phyloP scores from a whole-genome alignment of 2,113 vertebrate species.

The Gila orcuttii region DNA sequence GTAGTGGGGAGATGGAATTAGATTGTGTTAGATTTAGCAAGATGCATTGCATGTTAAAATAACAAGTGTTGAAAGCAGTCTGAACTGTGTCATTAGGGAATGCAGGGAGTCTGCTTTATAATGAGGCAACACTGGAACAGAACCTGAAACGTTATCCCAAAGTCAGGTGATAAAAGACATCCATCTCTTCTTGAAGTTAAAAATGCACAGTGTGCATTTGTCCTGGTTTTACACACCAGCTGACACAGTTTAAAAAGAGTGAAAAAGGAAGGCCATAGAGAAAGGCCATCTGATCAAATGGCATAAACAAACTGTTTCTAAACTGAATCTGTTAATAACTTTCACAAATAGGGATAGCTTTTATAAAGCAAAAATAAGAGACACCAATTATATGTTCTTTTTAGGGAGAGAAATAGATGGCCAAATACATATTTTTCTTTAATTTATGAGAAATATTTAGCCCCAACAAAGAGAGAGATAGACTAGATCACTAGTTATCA shows the following conservation, averaged over 20 bases:
- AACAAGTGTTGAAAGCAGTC: background rate
- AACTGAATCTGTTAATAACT: background rate
- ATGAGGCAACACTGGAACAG: background rate
- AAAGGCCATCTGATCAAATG: background rate
- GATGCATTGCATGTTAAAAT: background rate
- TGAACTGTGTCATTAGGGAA: background rate
- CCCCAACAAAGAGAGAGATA: background rate
- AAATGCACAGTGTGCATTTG: slow-evolving; percentile 18
- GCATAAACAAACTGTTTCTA: background rate
- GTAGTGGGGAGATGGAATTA: slow-evolving; percentile 14
- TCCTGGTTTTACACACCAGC: background rate
- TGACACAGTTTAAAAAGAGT: background rate
- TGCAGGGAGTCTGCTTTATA: background rate
- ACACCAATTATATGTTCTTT: background rate
- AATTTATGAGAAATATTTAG: background rate
- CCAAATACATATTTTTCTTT: slow-evolving; percentile 1
- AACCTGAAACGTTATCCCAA: slow-evolving; percentile 19
- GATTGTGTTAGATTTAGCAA: background rate
- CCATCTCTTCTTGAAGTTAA: slow-evolving; percentile 12
- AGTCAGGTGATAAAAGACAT: slow-evolving; percentile 28
- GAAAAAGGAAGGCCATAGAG: background rate
- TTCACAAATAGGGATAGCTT: background rate
- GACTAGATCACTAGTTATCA: background rate
- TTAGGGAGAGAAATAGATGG: background rate
- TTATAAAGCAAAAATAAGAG: background rate